Conservation (phyloP, 2,113 vertebrate genomes). For the Ceratotherium simum region DNA sequence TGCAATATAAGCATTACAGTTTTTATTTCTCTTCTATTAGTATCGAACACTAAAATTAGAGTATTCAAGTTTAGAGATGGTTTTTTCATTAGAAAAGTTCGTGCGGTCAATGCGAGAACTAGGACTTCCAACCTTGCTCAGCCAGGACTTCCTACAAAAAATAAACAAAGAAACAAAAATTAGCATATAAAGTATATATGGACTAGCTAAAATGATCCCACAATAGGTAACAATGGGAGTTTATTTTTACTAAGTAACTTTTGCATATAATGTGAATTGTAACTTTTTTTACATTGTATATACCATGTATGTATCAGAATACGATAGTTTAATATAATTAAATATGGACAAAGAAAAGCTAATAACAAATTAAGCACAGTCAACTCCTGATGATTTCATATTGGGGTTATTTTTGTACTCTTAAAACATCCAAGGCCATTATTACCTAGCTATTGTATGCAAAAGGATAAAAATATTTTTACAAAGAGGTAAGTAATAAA, state of each 20-base stretch:
- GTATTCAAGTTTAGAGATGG: slow-evolving; percentile 91
- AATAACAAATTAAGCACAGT: slow-evolving; percentile 37
- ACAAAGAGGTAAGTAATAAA: not conserved
- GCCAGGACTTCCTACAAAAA: slow-evolving; percentile 92
- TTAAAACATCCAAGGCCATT: slow-evolving; percentile 39
- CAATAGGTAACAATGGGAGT: not conserved
- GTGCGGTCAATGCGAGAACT: slow-evolving; percentile 92
- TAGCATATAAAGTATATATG: not conserved
- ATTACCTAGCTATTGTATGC: not conserved
- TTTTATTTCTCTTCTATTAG: slow-evolving; percentile 78
- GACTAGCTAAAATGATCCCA: not conserved
- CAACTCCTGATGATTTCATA: slow-evolving; percentile 10
- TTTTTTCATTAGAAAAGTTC: slow-evolving; percentile 91
- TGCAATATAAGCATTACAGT: not conserved
- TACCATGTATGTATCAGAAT: not conserved
- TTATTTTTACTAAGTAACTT: slow-evolving; percentile 34
- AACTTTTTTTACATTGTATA: not conserved
- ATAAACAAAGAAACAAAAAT: slow-evolving; percentile 66
- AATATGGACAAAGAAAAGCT: slow-evolving; percentile 37
- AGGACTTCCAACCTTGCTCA: slow-evolving; percentile 92
- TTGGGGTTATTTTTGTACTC: not conserved
- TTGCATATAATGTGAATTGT: not conserved
- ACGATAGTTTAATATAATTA: slow-evolving; percentile 51
- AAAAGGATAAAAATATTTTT: slow-evolving; percentile 54
- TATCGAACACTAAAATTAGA: slow-evolving; percentile 93